Percentiles rank a stretch among this genome's conserved stretches.
phyloP scores from a whole-genome alignment of 2,113 vertebrate genomes.

The Xenotilapia leptura region DNA sequence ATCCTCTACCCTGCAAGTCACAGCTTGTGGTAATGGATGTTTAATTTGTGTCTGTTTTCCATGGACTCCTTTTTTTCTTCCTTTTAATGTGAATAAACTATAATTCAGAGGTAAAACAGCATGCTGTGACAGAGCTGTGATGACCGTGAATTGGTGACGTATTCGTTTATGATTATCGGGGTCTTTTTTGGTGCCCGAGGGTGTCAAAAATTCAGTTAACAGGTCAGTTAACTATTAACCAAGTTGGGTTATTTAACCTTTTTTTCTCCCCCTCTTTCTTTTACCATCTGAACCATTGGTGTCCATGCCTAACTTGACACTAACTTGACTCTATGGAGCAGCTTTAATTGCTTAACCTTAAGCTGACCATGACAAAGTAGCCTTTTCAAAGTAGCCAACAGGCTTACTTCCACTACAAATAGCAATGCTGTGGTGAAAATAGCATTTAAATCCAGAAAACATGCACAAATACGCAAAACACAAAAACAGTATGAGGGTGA shows the following conservation, averaged over 20 bases:
- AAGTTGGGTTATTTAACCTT: background rate
- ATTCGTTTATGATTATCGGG: background rate
- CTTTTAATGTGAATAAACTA: background rate
- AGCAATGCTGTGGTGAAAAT: background rate
- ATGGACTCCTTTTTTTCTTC: background rate
- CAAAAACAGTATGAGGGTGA: background rate
- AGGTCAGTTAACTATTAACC: conserved; percentile 36
- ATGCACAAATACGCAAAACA: background rate
- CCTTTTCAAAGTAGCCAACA: conserved; percentile 28
- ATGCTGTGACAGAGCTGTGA: background rate
- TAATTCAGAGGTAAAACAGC: conserved; percentile 3
- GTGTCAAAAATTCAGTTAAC: conserved; percentile 29
- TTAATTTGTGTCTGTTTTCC: conserved; percentile 25
- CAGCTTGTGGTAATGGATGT: conserved; percentile 40
- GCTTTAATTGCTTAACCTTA: conserved; percentile 54
- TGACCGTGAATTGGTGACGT: background rate
- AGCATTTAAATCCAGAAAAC: background rate
- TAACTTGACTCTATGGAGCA: conserved; percentile 38
- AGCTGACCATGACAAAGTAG: conserved; percentile 57
- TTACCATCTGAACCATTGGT: conserved; percentile 12
- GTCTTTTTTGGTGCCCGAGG: conserved; percentile 1
- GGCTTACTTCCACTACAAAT: conserved; percentile 38
- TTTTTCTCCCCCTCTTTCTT: background rate
- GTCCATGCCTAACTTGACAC: conserved; percentile 41
- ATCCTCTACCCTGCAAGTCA: conserved; percentile 20